These are phyloP conservation scores for Panzeria rudis DNA, from an alignment of 2,888 invertebrate genomes.

Conservation along the genomic window DNA sequence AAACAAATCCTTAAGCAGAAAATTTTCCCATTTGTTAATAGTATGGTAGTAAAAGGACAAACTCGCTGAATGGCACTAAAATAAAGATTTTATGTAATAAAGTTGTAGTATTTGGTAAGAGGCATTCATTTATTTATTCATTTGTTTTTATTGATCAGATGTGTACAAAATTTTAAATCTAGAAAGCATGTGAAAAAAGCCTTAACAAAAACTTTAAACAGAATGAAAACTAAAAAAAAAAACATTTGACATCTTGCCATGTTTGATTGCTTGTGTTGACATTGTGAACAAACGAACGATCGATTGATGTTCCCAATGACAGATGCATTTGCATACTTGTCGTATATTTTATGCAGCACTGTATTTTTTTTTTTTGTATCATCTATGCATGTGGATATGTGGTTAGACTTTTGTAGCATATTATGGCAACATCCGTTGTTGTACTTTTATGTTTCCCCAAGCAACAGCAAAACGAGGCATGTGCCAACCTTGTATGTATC, in stretches of 20 bases:
- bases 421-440: constrained; percentile 55
- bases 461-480: constrained; percentile 42
- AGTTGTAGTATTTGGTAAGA: constrained; percentile 48
- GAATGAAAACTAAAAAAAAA: not conserved
- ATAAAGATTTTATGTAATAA: constrained; percentile 44
- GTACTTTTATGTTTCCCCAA: constrained; percentile 26
- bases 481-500: constrained; percentile 55
- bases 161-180: constrained; percentile 53
- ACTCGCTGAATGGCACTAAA: no score
- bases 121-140: constrained; percentile 50
- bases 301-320: constrained; percentile 78
- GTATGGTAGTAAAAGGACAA: not conserved
- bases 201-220: constrained; percentile 26
- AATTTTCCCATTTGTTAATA: not conserved
- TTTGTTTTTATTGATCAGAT: constrained; percentile 50
- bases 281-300: constrained; percentile 58
- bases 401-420: constrained; percentile 21
- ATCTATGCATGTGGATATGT: not conserved
- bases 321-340: constrained; percentile 78
- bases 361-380: not conserved
- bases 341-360: constrained; percentile 38
- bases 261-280: constrained; percentile 55
- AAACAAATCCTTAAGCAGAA: no score
- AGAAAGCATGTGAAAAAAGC: constrained; percentile 62
- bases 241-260: constrained; percentile 57